Conservation (phyloP, 2,888 invertebrate species). For the Parascotia fuliginaria region DNA sequence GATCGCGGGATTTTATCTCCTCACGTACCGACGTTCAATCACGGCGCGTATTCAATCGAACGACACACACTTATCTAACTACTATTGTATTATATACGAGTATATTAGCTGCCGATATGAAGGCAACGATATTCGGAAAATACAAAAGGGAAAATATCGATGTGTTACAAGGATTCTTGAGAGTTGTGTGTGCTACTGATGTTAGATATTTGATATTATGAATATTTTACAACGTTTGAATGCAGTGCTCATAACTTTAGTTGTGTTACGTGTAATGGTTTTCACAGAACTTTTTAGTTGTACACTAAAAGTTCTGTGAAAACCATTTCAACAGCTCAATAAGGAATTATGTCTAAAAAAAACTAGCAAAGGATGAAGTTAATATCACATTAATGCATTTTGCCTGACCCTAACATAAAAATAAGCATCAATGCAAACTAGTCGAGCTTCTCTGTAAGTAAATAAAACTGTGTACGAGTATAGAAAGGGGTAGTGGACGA, state of each 20-base stretch:
- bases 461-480: conserved; percentile 2
- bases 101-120: conserved; percentile 21
- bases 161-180: conserved; percentile 21
- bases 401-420: neutral
- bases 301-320: no score
- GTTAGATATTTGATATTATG: conserved; percentile 13
- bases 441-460: neutral
- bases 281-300: no score
- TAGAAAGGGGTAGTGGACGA: conserved; percentile 6
- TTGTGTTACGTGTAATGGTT: no score
- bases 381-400: no score
- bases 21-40: conserved; percentile 62
- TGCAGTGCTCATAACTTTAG: no score
- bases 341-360: no score
- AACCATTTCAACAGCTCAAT: no score
- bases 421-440: neutral
- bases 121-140: conserved; percentile 32
- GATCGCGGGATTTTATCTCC: conserved; percentile 51
- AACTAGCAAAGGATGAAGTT: no score
- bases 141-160: conserved; percentile 19
- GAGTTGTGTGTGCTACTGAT: conserved; percentile 10
- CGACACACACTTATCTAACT: conserved; percentile 28
- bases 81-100: conserved; percentile 33
- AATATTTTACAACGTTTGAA: neutral
- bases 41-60: conserved; percentile 61